Base-by-base conservation (phyloP, 2,797 vertebrate genomes). In the Phoxinus dragarum region DNA sequence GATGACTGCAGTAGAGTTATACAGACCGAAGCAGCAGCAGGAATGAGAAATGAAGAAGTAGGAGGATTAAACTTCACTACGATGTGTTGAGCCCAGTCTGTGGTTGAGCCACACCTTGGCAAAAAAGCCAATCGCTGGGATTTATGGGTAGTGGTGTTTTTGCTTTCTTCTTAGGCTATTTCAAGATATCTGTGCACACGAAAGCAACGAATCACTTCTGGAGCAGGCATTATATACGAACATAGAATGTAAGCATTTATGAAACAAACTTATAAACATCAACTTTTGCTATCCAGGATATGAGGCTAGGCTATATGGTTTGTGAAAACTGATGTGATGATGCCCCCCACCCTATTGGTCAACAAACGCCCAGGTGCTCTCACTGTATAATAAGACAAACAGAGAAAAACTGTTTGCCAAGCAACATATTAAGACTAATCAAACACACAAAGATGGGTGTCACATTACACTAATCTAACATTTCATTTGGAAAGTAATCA, bases 91-190 rank as follows among this genome's bases (percentile, higher is more conserved):
- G 36, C n/a, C n/a, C n/a, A n/a, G n/a, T n/a, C n/a, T n/a, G n/a
- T n/a, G n/a, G n/a, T 64, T 66, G 31, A 27, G 27, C 27, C 27
- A 27, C 27, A 27, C 27, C 27, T 27, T 27, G 27, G 27, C 27
- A 27, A 14, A 1, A 38, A 1, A 38, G 0, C 2, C 52, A 27
- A 21, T 38, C 73, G 82, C 76, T 34, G 12, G 21, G 84, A 72
- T 23, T 85, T 80, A 4, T 85, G 84, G 84, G 84, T 38, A 85
- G 17, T 80, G 44, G 42, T 27, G 84, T 85, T 85, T 84, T 78
- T 61, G 1, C 12, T 71, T 67, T 76, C 0, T 12, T 49, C 21
- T 78, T 34, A 6, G 42, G 42, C 38, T 38, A 9, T 59, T 84
- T 59, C 1, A 59, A 27, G 14, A 31, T 27, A 31, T 36, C 3